These are phyloP conservation scores for Dipodomys stephensi DNA, from an alignment of 2,113 vertebrate species.

Conservation along the genomic window DNA sequence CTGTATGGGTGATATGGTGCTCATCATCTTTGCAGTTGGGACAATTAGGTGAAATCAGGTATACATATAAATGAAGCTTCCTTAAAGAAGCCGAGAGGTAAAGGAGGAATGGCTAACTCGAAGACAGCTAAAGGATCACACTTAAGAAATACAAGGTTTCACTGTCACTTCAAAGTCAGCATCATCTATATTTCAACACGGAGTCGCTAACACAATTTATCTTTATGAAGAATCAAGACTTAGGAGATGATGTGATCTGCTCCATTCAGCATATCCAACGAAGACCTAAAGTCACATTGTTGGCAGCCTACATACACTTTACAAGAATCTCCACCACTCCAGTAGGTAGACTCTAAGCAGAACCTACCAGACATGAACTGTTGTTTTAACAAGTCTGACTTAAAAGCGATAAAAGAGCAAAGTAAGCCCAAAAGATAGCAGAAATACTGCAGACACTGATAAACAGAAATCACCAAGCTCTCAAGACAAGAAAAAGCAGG, in stretches of 20 bases:
- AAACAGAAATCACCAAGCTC: slow-evolving; percentile 73
- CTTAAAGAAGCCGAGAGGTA: background rate
- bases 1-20: background rate
- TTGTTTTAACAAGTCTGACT: slow-evolving; percentile 65
- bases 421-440: slow-evolving; percentile 71
- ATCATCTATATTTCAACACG: background rate
- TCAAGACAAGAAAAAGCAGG: slow-evolving; percentile 45
- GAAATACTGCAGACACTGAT: slow-evolving; percentile 73
- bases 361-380: background rate
- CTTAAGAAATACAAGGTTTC: background rate
- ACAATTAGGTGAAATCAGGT: slow-evolving; percentile 35
- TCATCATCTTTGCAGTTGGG: background rate
- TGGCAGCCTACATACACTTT: background rate
- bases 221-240: slow-evolving; percentile 3
- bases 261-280: background rate
- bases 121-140: background rate
- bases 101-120: background rate
- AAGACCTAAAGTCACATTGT: background rate
- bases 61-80: slow-evolving; percentile 40
- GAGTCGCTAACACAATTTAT: slow-evolving; percentile 18
- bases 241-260: background rate
- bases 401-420: slow-evolving; percentile 71
- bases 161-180: background rate
- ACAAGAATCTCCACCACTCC: slow-evolving; percentile 59
- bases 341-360: background rate